A percentile compares a stretch with the other conserved stretches of the same genome.
These are phyloP conservation scores for Lithobates sylvaticus DNA, from an alignment of 2,797 vertebrate species.

Conservation along the genomic window DNA sequence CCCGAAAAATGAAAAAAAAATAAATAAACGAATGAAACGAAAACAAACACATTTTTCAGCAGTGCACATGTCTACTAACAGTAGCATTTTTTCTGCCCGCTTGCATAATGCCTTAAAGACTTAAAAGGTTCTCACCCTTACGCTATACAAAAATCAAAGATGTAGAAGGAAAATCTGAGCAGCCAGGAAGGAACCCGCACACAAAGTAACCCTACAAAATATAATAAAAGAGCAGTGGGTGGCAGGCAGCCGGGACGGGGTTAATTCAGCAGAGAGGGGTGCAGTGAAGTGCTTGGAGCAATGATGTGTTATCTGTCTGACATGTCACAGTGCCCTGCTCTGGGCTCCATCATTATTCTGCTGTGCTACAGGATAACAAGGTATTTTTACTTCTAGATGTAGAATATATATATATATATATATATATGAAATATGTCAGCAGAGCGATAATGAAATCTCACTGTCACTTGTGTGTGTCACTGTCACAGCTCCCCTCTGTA, in stretches of 20 bases:
- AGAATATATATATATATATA: conserved; percentile 11
- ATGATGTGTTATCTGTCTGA: conserved; percentile 4
- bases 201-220: too few relatives aligned
- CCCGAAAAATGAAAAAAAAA: too few relatives aligned
- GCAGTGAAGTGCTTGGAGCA: not conserved
- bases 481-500: not conserved
- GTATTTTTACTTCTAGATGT: conserved; percentile 27
- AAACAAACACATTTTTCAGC: too few relatives aligned
- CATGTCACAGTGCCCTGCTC: conserved; percentile 14
- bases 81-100: too few relatives aligned
- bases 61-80: too few relatives aligned
- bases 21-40: too few relatives aligned
- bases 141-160: too few relatives aligned
- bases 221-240: not conserved
- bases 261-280: not conserved
- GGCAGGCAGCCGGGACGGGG: not conserved
- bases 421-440: conserved; percentile 24
- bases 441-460: conserved; percentile 9
- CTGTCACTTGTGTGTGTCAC: not conserved
- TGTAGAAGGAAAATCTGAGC: too few relatives aligned
- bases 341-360: not conserved
- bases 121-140: too few relatives aligned
- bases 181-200: too few relatives aligned
- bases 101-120: too few relatives aligned
- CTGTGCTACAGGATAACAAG: conserved; percentile 12